Base-by-base conservation (phyloP, 1,140 invertebrate genomes). In the Heliconius eleuchia region DNA sequence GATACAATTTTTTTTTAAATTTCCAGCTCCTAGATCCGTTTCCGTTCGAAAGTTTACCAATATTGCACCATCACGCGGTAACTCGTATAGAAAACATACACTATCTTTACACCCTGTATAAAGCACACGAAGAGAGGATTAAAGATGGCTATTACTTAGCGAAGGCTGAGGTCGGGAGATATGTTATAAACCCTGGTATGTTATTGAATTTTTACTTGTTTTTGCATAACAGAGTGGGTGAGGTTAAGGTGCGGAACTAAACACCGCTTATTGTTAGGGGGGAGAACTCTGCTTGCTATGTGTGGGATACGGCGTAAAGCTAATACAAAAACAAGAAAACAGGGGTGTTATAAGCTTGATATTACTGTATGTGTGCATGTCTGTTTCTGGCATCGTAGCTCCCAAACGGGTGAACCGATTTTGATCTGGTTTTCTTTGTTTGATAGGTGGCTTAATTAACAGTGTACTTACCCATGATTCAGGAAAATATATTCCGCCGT, bases 41-140 rank as follows among this genome's bases (percentile, higher is more conserved):
- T 78, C 97, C 97, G 0, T 97, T 97, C 96, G 97, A 98, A 92
- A 96, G 96, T 76, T 92, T 97, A 73, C 95, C 96, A 7, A 91
- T 97, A 6, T 83, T 98, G 13, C 92, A 92, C 72, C 87, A 95
- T 46, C 95, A 97, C 74, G 96, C 97, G 11, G 95, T 97, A 0
- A 96, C 96, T 16, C 95, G 97, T 71, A 96, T 98, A 87, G 97
- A 97, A 46, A 98, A 97, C 42, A 87, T 98, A 7, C 96, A 97
- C 81, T 95, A 97, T 83, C 90, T 96, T 6, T 96, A 96, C 82
- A 95, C 95, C 2, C 92, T 97, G 77, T 97, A 95, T 83, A 96
- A 96, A 89, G 91, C 95, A 76, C 95, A 96, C 83, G 89, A 97
- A 90, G 83, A 92, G 79, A 86, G 94, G 66, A 96, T 96, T 30